Conservation (phyloP, 1,140 invertebrate genomes). For the Macrocentrus cingulum region DNA sequence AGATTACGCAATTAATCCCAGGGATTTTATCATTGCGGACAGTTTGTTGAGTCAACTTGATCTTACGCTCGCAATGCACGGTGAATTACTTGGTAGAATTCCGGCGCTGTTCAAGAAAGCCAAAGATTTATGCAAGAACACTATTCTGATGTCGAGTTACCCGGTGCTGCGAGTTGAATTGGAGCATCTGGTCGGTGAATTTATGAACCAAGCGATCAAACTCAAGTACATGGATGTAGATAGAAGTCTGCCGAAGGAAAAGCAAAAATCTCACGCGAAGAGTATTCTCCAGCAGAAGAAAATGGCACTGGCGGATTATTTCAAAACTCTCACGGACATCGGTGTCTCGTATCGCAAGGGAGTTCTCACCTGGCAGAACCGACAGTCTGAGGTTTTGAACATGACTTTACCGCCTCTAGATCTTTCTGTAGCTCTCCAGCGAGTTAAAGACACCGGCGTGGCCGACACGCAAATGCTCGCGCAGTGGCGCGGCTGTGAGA, state of each 20-base stretch:
- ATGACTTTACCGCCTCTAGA: constrained; percentile 63
- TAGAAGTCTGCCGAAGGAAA: constrained; percentile 66
- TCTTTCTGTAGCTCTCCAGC: constrained; percentile 56
- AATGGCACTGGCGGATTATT: constrained; percentile 80
- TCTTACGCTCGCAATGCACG: constrained; percentile 4
- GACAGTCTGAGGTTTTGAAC: constrained; percentile 45
- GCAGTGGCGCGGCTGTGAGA: constrained; percentile 74
- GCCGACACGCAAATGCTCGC: constrained; percentile 49
- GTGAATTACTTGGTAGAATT: constrained; percentile 36
- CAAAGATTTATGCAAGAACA: constrained; percentile 65
- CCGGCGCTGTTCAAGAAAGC: constrained; percentile 62
- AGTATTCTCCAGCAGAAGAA: constrained; percentile 82
- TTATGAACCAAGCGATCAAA: constrained; percentile 66
- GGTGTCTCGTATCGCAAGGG: constrained; percentile 83
- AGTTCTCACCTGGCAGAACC: constrained; percentile 53
- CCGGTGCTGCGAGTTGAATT: constrained; percentile 62
- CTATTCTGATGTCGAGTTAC: constrained; percentile 62
- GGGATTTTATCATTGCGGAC: constrained; percentile 36
- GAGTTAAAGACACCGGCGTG: constrained; percentile 34
- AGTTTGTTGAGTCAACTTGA: not conserved
- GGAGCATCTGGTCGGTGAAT: constrained; percentile 66
- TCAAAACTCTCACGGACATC: constrained; percentile 71
- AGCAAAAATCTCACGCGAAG: constrained; percentile 79
- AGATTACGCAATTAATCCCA: constrained; percentile 29
- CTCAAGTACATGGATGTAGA: constrained; percentile 69